These are phyloP conservation scores for Cheilosia impressa DNA, from an alignment of 2,888 invertebrate genomes.

Conservation along the genomic window DNA sequence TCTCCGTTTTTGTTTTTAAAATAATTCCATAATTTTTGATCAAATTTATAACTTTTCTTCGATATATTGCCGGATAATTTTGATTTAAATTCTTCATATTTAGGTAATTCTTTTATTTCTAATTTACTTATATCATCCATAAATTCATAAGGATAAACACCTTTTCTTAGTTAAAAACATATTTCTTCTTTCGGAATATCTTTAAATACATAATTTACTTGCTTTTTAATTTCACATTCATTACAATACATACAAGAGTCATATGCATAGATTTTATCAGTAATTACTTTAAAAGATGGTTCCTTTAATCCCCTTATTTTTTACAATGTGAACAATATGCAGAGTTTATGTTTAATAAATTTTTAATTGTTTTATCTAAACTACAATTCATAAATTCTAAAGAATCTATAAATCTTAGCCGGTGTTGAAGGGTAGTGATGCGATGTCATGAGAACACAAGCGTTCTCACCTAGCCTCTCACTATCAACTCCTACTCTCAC, in stretches of 20 bases:
- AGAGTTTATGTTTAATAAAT: constrained; percentile 30
- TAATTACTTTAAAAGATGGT: constrained; percentile 28
- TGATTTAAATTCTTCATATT: constrained; percentile 27
- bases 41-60: constrained; percentile 28
- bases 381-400: constrained; percentile 34
- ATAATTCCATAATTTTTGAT: constrained; percentile 26
- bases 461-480: no score
- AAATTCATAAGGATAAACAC: constrained; percentile 2
- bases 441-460: no score
- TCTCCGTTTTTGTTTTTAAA: constrained; percentile 23
- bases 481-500: no score
- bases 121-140: constrained; percentile 18
- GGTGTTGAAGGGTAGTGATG: no score
- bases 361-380: constrained; percentile 20
- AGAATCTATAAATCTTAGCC: constrained; percentile 36
- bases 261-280: constrained; percentile 17
- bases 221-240: no score
- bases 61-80: constrained; percentile 22
- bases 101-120: constrained; percentile 3
- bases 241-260: background rate
- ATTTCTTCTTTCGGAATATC: constrained; percentile 18
- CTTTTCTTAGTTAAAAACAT: constrained; percentile 8
- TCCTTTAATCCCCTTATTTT: constrained; percentile 6
- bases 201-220: constrained; percentile 2
- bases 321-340: background rate